These are phyloP conservation scores for Pipra filicauda DNA, from an alignment of 2,113 vertebrate species.

Conservation along the genomic window DNA sequence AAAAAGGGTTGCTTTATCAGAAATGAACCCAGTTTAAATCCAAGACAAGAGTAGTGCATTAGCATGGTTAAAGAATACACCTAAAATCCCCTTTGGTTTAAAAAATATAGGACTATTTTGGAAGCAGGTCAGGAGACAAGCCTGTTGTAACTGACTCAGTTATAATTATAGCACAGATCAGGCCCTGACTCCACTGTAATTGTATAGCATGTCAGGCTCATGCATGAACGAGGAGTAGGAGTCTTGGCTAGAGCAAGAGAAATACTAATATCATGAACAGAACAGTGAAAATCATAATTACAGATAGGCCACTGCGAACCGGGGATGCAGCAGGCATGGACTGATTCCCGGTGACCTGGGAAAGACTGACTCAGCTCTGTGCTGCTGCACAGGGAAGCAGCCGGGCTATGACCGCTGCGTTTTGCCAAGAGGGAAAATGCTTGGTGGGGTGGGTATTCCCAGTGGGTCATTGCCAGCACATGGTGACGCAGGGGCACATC, in stretches of 20 bases:
- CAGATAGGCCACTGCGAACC: background rate
- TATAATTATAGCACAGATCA: slow-evolving; percentile 66
- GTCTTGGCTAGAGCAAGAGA: slow-evolving; percentile 46
- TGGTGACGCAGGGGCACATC: background rate
- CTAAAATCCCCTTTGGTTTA: slow-evolving; percentile 34
- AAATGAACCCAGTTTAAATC: background rate
- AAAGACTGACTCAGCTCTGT: background rate
- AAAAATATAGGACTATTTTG: slow-evolving; percentile 46
- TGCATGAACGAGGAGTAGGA: slow-evolving; percentile 43
- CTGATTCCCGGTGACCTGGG: background rate
- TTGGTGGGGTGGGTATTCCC: background rate
- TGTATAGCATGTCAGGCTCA: slow-evolving; percentile 50
- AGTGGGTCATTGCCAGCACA: background rate
- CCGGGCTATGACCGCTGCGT: background rate
- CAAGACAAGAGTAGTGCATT: background rate
- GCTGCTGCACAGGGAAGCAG: background rate
- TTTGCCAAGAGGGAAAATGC: background rate
- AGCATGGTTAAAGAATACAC: background rate
- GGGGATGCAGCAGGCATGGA: background rate
- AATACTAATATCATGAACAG: slow-evolving; percentile 58
- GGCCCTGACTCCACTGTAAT: slow-evolving; percentile 61
- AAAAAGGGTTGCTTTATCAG: slow-evolving; percentile 26
- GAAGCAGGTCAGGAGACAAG: slow-evolving; percentile 63
- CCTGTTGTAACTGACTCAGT: slow-evolving; percentile 65
- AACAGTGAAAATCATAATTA: slow-evolving; percentile 51